A percentile compares a stretch with the other conserved stretches of the same genome.
Evolutionary conservation across 2,888 invertebrate genomes (phyloP).

Genomic region (Aleiodes testaceus): DNA sequence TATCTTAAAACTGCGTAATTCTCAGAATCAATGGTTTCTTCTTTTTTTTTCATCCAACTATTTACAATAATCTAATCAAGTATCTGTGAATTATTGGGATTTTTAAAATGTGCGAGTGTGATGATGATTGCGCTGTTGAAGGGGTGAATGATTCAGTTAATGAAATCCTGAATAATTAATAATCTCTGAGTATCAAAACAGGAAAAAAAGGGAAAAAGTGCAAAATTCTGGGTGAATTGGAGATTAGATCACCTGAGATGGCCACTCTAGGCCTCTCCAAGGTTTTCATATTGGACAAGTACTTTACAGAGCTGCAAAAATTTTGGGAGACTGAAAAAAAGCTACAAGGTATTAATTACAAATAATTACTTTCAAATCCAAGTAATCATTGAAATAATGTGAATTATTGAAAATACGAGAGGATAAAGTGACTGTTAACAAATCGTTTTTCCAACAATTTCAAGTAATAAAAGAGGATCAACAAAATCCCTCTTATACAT

Average conservation of each 20-base stretch:
- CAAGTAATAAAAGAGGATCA: neutral
- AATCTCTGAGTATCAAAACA: neutral
- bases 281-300: constrained; percentile 98
- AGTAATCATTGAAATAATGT: too few relatives aligned
- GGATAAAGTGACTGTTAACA: too few relatives aligned
- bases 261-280: constrained; percentile 97
- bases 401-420: too few relatives aligned
- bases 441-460: neutral
- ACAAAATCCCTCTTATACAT: neutral
- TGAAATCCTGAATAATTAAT: neutral
- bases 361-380: too few relatives aligned
- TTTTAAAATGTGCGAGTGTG: constrained; percentile 67
- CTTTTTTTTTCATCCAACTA: neutral
- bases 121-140: constrained; percentile 60
- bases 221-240: constrained; percentile 57
- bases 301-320: constrained; percentile 96
- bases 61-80: neutral
- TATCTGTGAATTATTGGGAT: neutral
- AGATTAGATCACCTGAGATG: constrained; percentile 76
- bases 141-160: constrained; percentile 43
- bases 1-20: neutral
- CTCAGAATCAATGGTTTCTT: neutral
- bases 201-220: neutral
- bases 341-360: constrained; percentile 84
- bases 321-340: constrained; percentile 98